Evolutionary conservation across 2,113 vertebrate species (phyloP).

Genomic region (Tyrannus savana): DNA sequence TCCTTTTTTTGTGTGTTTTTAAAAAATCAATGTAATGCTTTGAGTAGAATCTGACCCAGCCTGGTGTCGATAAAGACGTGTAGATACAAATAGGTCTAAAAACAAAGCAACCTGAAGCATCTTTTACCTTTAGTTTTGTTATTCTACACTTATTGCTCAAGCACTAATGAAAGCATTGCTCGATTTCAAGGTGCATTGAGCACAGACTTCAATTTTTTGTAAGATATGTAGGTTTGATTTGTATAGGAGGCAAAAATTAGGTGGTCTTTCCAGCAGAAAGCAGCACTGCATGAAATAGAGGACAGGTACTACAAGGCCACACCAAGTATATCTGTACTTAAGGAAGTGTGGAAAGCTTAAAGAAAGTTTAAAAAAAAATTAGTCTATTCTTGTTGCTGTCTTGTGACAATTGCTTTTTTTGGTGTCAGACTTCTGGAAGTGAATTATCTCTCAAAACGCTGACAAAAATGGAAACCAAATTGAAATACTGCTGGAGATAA

Average conservation of each 20-base stretch:
- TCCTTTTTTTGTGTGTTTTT: not conserved
- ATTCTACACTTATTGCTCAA: not conserved
- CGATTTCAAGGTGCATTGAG: not conserved
- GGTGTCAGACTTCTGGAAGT: not conserved
- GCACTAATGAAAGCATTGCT: not conserved
- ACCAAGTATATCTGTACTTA: not conserved
- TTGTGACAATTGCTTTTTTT: not conserved
- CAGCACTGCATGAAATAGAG: not conserved
- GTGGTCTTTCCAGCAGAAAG: not conserved
- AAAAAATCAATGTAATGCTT: not conserved
- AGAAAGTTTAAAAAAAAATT: not conserved
- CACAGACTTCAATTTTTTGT: not conserved
- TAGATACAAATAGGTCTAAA: not conserved
- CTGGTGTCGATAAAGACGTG: not conserved
- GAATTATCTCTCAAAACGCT: not conserved
- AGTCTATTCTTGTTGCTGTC: not conserved
- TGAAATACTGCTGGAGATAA: slow-evolving; percentile 37
- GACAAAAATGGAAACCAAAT: slow-evolving; percentile 27
- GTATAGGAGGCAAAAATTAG: not conserved
- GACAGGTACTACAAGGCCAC: not conserved
- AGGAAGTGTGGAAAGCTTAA: not conserved
- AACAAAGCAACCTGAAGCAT: not conserved
- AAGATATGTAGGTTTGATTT: not conserved
- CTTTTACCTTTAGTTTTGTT: not conserved
- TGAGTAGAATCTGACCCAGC: not conserved